phyloP scores from a whole-genome alignment of 2,888 invertebrate genomes.

The Nomada flava region DNA sequence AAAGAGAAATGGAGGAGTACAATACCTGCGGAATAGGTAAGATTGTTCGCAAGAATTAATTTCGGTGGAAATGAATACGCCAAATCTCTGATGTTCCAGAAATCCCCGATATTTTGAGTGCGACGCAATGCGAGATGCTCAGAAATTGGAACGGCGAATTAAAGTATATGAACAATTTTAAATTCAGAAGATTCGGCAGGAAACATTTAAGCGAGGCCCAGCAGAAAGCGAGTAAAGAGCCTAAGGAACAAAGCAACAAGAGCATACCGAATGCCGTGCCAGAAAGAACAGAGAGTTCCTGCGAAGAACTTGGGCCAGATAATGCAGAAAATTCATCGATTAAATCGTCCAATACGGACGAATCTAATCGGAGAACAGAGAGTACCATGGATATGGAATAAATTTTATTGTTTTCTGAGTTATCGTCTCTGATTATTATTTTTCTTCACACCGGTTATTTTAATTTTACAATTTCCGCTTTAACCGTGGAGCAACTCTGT shows the following conservation, averaged over 20 bases:
- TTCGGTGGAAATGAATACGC: not conserved
- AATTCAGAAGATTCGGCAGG: slow-evolving; percentile 86
- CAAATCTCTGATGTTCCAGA: slow-evolving; percentile 84
- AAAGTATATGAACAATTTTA: slow-evolving; percentile 88
- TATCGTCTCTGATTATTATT: not conserved
- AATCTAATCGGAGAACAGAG: slow-evolving; percentile 13
- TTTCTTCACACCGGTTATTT: not conserved
- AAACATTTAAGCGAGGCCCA: slow-evolving; percentile 78
- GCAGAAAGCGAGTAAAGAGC: slow-evolving; percentile 75
- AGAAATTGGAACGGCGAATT: slow-evolving; percentile 89
- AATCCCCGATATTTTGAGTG: slow-evolving; percentile 89
- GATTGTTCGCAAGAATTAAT: not conserved
- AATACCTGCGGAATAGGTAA: slow-evolving; percentile 89
- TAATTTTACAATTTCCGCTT: not conserved
- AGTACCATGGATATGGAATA: slow-evolving; percentile 61
- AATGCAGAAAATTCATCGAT: not conserved
- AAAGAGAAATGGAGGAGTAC: slow-evolving; percentile 91
- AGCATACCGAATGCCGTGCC: not conserved
- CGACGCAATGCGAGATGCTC: slow-evolving; percentile 86
- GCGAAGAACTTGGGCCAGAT: not conserved
- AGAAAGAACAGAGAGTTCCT: not conserved
- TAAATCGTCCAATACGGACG: not conserved
- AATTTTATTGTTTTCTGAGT: slow-evolving; percentile 24
- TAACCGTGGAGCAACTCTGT: not conserved
- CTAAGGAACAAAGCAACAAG: slow-evolving; percentile 24